phyloP scores from a whole-genome alignment of 2,113 vertebrate species.

The Furnarius figulus region DNA sequence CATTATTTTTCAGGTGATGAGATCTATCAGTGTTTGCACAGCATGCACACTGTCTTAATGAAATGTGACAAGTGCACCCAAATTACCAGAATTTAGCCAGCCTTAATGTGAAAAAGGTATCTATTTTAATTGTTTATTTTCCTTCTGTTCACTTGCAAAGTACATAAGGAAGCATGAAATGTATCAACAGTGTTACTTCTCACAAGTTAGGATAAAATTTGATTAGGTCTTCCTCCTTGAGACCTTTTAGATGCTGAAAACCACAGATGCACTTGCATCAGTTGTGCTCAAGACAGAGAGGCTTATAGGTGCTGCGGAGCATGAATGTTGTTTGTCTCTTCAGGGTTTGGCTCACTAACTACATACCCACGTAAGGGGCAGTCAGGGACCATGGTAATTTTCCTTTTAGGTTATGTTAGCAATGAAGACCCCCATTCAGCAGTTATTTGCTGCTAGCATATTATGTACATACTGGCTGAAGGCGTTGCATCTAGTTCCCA shows the following conservation, averaged over 20 bases:
- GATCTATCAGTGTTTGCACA: background rate
- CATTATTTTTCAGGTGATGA: conserved; percentile 42
- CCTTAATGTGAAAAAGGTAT: conserved; percentile 57
- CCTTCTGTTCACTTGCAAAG: background rate
- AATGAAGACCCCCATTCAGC: background rate
- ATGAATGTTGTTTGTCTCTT: background rate
- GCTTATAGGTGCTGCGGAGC: background rate
- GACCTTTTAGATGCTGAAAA: background rate
- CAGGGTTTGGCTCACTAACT: background rate
- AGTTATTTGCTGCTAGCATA: background rate
- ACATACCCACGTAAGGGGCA: background rate
- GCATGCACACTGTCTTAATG: conserved; percentile 8
- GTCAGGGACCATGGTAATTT: background rate
- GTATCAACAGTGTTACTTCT: background rate
- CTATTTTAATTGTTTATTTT: background rate
- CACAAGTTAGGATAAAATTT: background rate
- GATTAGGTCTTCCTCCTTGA: background rate
- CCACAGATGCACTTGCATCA: background rate
- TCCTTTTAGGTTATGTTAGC: background rate
- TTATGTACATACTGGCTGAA: background rate
- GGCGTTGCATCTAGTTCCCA: background rate
- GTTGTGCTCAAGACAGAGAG: background rate
- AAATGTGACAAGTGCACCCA: background rate
- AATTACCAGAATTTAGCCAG: conserved; percentile 54
- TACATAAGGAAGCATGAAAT: background rate